Base-by-base conservation (phyloP, 2,113 vertebrate genomes). In the Cebidichthys violaceus region DNA sequence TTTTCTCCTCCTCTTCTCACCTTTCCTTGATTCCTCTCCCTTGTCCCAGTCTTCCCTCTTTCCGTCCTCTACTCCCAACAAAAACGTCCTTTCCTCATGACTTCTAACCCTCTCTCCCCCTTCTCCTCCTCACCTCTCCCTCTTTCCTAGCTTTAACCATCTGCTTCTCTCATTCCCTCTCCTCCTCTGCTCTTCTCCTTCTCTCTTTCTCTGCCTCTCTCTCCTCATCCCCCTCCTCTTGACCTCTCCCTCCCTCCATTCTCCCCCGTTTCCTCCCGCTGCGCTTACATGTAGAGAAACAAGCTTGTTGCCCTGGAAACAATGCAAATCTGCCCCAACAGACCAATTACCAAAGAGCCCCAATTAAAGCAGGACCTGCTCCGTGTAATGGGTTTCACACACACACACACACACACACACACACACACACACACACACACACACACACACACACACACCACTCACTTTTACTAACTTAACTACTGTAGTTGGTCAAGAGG, bases 261-360 rank as follows among this genome's bases (percentile, higher is more conserved):
- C 27, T 60, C 31, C 13, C 31, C 57, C 70, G 0, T 35, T 61
- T 15, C 31, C 35, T 70, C 84, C 77, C 4, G 18, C 81, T 88
- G 88, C 54, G 77, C 73, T 81, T 47, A 65, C 70, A 70, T 77
- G 67, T 77, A 67, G 17, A 64, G 76, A 86, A 87, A 86, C 65
- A 79, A 65, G 86, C 88, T 50, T 72, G 92, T 91, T 90, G 88
- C 92, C 77, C 9, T 80, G 85, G 92, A 85, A 92, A 93, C 90
- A 78, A 89, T 80, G 80, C 75, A 91, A 89, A 93, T 81, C 18
- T 3, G 45, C 72, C 92, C 83, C 86, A 31, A 70, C 13, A 54
- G 90, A 80, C 89, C 86, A 92, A 90, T 92, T 90, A 93, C 71
- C 70, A 92, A 88, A 85, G 83, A 85, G 83, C 62, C 33, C 84